Evolutionary conservation across 1,140 invertebrate genomes (phyloP), one percentile per base, ranked within the genome.

Genomic region (Uloborus diversus): DNA sequence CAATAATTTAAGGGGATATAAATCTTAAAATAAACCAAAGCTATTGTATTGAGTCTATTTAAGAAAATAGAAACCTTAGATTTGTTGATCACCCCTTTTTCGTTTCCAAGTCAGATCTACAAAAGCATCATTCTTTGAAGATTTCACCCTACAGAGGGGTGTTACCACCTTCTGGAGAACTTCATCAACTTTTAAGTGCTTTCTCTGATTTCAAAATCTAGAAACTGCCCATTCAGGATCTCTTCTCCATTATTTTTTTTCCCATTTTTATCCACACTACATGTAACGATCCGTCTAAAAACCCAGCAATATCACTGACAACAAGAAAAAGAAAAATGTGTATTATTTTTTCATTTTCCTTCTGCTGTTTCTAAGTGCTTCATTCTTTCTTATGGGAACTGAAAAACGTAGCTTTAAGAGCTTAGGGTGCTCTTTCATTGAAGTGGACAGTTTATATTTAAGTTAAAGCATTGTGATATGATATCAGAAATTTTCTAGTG

Each of bases 141-240:
- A n/a, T n/a, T n/a, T n/a, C n/a, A n/a, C n/a, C n/a, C n/a, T n/a
- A n/a, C n/a, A n/a, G n/a, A n/a, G n/a, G n/a, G n/a, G n/a, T n/a
- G n/a, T n/a, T n/a, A n/a, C n/a, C n/a, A n/a, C n/a, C 56, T 35
- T 51, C 59, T 33, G 13, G 33, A 61, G 71, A 64, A 64, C 57
- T 53, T 20, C 61, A 75, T 35, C 37, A 64, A 32, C 71, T 51
- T 64, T 11, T 75, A 75, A 75, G 71, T 64, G 71, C 59, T 75
- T 64, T 42, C 47, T 75, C 57, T 28, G 71, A 75, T 75, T 75
- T 64, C 71, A 13, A 47, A 59, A 70, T 70, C 68, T 70, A 61
- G 56, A 37, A 27, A 25, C 33, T 37, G 23, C 35, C 56, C 28
- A 59, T 1, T 7, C 28, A 14, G 23, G 11, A 42, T 9, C 37